Evolutionary conservation across 2,797 vertebrate species (phyloP).

Genomic region (Pelobates cultripes): DNA sequence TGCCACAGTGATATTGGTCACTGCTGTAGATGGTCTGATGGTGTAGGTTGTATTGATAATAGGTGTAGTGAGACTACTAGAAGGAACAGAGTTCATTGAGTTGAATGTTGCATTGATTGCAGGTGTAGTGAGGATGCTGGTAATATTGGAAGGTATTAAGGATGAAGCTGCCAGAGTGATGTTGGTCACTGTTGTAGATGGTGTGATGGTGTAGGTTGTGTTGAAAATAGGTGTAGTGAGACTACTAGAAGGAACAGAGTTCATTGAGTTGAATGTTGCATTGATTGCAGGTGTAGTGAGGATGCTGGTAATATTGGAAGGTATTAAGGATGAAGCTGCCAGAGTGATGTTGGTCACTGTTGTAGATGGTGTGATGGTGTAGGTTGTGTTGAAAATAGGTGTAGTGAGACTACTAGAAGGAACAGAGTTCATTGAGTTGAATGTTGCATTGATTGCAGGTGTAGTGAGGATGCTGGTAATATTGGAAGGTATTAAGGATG

Average conservation of each 20-base stretch:
- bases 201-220: background rate
- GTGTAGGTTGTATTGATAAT: too few species aligned
- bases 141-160: background rate
- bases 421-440: background rate
- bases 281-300: background rate
- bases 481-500: background rate
- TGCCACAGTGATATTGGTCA: background rate
- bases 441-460: background rate
- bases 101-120: background rate
- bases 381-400: background rate
- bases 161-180: background rate
- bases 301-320: background rate
- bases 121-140: background rate
- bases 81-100: too few species aligned
- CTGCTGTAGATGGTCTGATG: background rate
- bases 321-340: background rate
- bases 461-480: background rate
- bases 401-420: background rate
- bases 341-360: background rate
- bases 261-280: background rate
- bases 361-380: background rate
- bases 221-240: background rate
- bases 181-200: background rate
- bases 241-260: background rate
- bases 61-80: too few species aligned